phyloP scores from a whole-genome alignment of 2,888 invertebrate species.

The Eupithecia subumbrata region DNA sequence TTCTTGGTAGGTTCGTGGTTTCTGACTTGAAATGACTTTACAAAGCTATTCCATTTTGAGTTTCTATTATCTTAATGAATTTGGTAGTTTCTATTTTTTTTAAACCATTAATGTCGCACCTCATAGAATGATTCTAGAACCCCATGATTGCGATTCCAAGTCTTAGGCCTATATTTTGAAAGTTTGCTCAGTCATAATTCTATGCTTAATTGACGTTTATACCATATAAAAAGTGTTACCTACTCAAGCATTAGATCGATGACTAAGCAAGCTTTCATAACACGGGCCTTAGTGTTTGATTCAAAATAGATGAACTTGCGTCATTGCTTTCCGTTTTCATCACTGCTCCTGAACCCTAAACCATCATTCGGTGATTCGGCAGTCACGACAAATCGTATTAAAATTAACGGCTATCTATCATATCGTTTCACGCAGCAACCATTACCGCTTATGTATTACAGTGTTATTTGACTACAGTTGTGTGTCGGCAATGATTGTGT shows the following conservation, averaged over 20 bases:
- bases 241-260: no score
- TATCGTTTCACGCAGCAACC: conserved; percentile 55
- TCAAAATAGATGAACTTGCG: background rate
- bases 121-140: no score
- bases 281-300: no score
- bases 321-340: background rate
- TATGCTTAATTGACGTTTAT: no score
- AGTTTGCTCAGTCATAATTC: no score
- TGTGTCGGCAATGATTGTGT: conserved; percentile 49
- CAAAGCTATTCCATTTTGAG: background rate
- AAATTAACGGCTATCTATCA: conserved; percentile 72
- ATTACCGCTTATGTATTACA: conserved; percentile 59
- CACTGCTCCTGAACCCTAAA: background rate
- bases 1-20: background rate
- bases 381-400: conserved; percentile 82
- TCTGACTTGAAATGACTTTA: background rate
- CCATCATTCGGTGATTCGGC: conserved; percentile 51
- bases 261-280: no score
- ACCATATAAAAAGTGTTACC: no score
- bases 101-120: no score
- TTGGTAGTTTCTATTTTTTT: no score
- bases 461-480: conserved; percentile 43
- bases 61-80: no score
- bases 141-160: no score
- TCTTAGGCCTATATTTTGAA: no score